Evolutionary conservation across 2,113 vertebrate genomes (phyloP).

Genomic region (Laticauda laticaudata): DNA sequence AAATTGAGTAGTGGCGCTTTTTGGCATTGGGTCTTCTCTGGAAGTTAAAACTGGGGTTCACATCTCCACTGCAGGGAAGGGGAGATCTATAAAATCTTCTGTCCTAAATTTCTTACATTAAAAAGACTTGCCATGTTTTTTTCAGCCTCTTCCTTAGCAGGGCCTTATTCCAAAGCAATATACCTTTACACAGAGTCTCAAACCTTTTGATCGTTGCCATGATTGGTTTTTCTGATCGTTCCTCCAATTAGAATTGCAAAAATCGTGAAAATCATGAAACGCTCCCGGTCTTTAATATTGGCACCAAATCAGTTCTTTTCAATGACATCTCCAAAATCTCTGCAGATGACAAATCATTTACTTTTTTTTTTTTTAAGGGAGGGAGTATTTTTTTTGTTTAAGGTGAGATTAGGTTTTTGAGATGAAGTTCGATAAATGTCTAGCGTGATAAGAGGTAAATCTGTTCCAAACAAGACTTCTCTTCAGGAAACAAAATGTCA

Average conservation of each 20-base stretch:
- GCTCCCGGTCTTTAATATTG: neutral
- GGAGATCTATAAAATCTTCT: neutral
- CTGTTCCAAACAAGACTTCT: neutral
- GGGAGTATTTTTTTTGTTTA: constrained; percentile 11
- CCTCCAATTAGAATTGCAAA: neutral
- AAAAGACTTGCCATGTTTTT: neutral
- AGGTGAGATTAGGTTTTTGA: neutral
- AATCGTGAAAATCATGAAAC: neutral
- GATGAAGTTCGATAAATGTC: neutral
- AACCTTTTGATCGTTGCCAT: no score
- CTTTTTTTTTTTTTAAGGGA: neutral
- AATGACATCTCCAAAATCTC: neutral
- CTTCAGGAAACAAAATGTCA: neutral
- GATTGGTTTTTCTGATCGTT: neutral
- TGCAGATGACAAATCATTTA: neutral
- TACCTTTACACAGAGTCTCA: neutral
- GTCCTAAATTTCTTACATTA: neutral
- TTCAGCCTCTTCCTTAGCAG: neutral
- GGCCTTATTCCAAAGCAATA: accelerated
- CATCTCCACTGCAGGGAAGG: neutral
- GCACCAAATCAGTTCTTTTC: neutral
- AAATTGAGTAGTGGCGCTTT: accelerated
- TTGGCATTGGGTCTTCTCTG: neutral
- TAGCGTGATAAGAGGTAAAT: neutral
- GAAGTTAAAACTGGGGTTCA: neutral